A percentile compares a stretch with the other conserved stretches of the same genome.
These are phyloP conservation scores for Synanthedon andrenaeformis DNA, from an alignment of 2,888 invertebrate genomes.

Conservation along the genomic window DNA sequence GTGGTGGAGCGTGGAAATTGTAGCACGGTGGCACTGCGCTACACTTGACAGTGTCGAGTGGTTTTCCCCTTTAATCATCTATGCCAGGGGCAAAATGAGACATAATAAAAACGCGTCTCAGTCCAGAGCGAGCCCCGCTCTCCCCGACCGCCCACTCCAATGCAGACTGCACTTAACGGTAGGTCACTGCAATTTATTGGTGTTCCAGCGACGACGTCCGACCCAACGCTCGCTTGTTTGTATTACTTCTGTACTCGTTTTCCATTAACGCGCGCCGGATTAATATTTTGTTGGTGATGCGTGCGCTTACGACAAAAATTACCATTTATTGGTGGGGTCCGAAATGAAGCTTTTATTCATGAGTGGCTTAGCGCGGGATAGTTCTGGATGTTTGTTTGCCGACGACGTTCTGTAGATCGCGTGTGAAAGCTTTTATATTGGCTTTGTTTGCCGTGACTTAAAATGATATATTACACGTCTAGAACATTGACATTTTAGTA, in stretches of 20 bases:
- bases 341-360: constrained; percentile 65
- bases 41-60: constrained; percentile 24
- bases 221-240: constrained; percentile 51
- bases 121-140: constrained; percentile 21
- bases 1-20: constrained; percentile 22
- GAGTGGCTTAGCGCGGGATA: constrained; percentile 64
- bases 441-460: constrained; percentile 62
- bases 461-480: constrained; percentile 66
- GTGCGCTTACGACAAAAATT: constrained; percentile 64
- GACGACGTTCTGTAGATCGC: constrained; percentile 56
- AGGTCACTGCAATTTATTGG: constrained; percentile 62
- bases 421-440: constrained; percentile 65
- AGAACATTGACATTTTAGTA: constrained; percentile 56
- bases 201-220: constrained; percentile 24
- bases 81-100: constrained; percentile 36
- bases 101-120: constrained; percentile 44
- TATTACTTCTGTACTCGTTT: constrained; percentile 58
- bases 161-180: constrained; percentile 26
- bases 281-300: constrained; percentile 68
- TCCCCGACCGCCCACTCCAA: constrained; percentile 11
- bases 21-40: constrained; percentile 9
- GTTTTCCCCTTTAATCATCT: constrained; percentile 47
- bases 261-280: constrained; percentile 65
- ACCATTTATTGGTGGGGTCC: constrained; percentile 67
- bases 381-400: constrained; percentile 62